A percentile compares a stretch with the other conserved stretches of the same genome.
Conservation (phyloP, 2,113 vertebrate genomes). For the Pholis gunnellus region DNA sequence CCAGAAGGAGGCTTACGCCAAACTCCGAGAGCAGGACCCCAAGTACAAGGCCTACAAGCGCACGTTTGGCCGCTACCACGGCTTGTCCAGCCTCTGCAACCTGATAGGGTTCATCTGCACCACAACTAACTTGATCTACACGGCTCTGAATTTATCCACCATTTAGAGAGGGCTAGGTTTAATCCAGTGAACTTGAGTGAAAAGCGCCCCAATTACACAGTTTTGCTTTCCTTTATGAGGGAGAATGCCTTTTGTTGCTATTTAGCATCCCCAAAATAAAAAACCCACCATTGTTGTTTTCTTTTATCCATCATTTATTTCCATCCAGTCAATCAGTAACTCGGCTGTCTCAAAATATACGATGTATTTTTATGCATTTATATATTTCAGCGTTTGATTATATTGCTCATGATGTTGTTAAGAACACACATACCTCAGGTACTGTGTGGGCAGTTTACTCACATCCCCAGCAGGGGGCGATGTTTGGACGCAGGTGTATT, state of each 20-base stretch:
- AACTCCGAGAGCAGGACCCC: conserved; percentile 87
- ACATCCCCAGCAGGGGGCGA: conserved; percentile 46
- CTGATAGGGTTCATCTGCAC: conserved; percentile 86
- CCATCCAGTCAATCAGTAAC: not conserved
- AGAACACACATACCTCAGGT: not conserved
- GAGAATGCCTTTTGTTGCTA: not conserved
- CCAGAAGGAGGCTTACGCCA: conserved; percentile 83
- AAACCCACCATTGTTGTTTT: not conserved
- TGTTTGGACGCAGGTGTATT: conserved; percentile 20
- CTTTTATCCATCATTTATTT: not conserved
- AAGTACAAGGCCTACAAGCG: conserved; percentile 84
- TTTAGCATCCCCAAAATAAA: not conserved
- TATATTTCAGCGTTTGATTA: not conserved
- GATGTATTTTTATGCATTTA: not conserved
- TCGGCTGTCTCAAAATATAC: not conserved
- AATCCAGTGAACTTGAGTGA: not conserved
- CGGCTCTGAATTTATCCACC: conserved; percentile 83
- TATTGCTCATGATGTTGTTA: not conserved
- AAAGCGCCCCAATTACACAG: not conserved
- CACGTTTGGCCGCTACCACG: conserved; percentile 87
- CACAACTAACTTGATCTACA: conserved; percentile 84
- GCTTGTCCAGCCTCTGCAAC: conserved; percentile 88
- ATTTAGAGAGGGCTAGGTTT: conserved; percentile 70
- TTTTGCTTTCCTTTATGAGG: not conserved
- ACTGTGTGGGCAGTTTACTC: not conserved